Evolutionary conservation across 2,888 invertebrate genomes (phyloP), one percentile per base, ranked within the genome.

Genomic region (Odontomyia ornata): DNA sequence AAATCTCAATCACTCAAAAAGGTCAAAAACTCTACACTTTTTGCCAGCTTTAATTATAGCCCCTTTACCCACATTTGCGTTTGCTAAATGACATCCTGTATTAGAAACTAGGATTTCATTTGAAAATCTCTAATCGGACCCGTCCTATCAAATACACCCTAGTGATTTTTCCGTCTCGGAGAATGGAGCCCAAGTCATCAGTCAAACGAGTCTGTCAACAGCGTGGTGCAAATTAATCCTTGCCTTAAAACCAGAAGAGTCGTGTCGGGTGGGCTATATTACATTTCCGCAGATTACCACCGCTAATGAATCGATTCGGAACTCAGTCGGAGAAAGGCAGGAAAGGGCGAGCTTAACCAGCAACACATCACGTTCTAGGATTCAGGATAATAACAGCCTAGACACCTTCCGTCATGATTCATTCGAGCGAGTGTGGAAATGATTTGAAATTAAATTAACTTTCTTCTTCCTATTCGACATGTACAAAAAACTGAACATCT

Each of bases 391-490:
- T 23, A 60, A 64, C 25, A n/a, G 3, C 11, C 28, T 11, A 27
- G 18, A 11, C 64, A 64, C 64, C 64, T 64, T 64, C 28, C 60
- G 28, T 64, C 28, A 25, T 28, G 18, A 52, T 52, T 52, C 36
- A 52, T 52, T 64, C 28, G n/a, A n/a, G n/a, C 46, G 25, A 69
- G 36, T 69, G 46, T n/a, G n/a, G 21, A 69, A 69, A 69, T 69
- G 43, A 15, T 13, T 43, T 18, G 46, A 43, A 69, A 69, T 69
- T 28, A 69, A 69, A 46, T 69, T 30, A 43, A 69, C 43, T 69
- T 69, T 36, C 69, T 69, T 36, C 69, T 36, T 36, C 36, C 36
- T 36, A 9, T 36, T 36, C 36, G 9, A 36, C 36, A 36, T 36
- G 36, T 36, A n/a, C n/a, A n/a, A n/a, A n/a, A n/a, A n/a, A n/a